Conservation (phyloP, 2,113 vertebrate species). For the Megaptera novaeangliae region DNA sequence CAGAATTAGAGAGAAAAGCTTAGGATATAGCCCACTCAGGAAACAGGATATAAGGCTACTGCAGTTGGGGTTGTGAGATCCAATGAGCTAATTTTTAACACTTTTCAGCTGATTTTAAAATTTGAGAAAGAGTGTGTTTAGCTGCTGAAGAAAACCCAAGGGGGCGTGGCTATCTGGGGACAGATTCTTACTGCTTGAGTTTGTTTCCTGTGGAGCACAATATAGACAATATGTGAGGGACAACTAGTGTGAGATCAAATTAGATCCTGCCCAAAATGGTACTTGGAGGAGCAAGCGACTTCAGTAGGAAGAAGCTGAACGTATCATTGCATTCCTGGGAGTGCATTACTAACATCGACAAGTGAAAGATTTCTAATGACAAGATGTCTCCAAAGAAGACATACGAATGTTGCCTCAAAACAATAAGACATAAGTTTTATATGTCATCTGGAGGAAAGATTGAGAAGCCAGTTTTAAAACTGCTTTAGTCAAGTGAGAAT, state of each 20-base stretch:
- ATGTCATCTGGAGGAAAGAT: background rate
- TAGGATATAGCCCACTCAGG: background rate
- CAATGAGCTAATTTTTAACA: background rate
- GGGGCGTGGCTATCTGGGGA: background rate
- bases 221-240: background rate
- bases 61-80: fast-evolving
- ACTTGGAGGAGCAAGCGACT: background rate
- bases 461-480: background rate
- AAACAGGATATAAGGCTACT: background rate
- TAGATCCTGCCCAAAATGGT: background rate
- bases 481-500: background rate
- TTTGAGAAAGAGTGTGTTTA: background rate
- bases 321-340: background rate
- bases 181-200: background rate
- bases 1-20: background rate
- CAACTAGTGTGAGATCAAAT: background rate
- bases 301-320: background rate
- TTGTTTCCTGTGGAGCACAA: background rate
- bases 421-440: background rate
- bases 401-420: background rate
- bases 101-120: background rate
- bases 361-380: background rate
- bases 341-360: background rate
- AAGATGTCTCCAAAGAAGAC: background rate
- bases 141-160: background rate